Percentiles rank a stretch among this genome's conserved stretches.
Conservation (phyloP, 92 coral and sea anemone species). For the Palythoa caribaeorum region DNA sequence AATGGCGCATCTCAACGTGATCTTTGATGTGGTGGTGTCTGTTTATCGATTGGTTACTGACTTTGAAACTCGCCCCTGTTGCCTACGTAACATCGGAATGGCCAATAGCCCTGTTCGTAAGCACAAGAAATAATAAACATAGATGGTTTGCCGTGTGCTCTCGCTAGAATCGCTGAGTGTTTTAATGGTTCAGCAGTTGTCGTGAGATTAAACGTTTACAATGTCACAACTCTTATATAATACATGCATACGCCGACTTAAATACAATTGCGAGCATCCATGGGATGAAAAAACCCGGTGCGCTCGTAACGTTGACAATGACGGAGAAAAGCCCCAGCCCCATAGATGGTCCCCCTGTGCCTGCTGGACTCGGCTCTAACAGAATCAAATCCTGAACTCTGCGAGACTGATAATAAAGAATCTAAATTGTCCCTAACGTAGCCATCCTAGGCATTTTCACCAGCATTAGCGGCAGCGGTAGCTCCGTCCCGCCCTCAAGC, state of each 20-base stretch:
- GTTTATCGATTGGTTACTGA: neutral
- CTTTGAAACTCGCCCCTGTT: too few species aligned
- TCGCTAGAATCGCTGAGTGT: too few species aligned
- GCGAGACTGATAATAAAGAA: slow-evolving; percentile 28
- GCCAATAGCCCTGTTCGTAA: too few species aligned
- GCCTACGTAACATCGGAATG: too few species aligned
- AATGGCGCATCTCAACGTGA: too few species aligned
- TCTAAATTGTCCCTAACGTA: neutral
- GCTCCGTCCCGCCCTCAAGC: slow-evolving; percentile 38
- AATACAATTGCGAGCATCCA: slow-evolving; percentile 27
- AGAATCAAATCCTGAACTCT: slow-evolving; percentile 26
- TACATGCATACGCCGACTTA: too few species aligned
- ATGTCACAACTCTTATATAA: too few species aligned
- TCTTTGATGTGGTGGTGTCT: too few species aligned
- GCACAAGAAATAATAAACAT: too few species aligned
- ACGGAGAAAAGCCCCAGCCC: slow-evolving; percentile 3
- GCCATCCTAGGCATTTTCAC: slow-evolving; percentile 32
- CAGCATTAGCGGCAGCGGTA: slow-evolving; percentile 41
- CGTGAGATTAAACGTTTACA: too few species aligned
- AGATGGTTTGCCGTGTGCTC: too few species aligned
- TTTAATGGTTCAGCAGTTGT: too few species aligned
- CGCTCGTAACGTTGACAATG: slow-evolving; percentile 9
- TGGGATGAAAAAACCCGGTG: slow-evolving; percentile 32
- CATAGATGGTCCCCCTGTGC: slow-evolving; percentile 19
- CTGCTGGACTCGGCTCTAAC: slow-evolving; percentile 53